phyloP scores from a whole-genome alignment of 2,888 invertebrate species.

The Sinelater perroti region DNA sequence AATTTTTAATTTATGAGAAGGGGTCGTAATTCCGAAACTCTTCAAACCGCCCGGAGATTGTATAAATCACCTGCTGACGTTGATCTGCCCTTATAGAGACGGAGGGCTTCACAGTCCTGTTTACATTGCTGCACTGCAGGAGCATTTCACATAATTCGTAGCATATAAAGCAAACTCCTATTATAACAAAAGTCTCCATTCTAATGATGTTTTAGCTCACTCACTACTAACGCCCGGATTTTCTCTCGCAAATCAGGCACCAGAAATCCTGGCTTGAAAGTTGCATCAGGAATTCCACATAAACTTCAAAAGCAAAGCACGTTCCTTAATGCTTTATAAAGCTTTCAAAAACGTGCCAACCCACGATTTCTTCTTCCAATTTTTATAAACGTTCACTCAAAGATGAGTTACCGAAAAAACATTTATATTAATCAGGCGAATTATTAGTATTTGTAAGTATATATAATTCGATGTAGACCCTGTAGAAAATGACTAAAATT shows the following conservation, averaged over 20 bases:
- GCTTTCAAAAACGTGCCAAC: too few relatives aligned
- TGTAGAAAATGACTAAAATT: background rate
- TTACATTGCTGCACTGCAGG: slow-evolving; percentile 61
- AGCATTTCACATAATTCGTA: slow-evolving; percentile 74
- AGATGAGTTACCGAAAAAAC: too few relatives aligned
- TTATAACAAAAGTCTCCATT: slow-evolving; percentile 74
- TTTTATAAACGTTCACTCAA: too few relatives aligned
- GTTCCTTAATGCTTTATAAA: too few relatives aligned
- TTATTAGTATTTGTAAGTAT: too few relatives aligned
- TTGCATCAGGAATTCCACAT: too few relatives aligned
- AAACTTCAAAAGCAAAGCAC: too few relatives aligned
- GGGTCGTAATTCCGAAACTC: slow-evolving; percentile 35
- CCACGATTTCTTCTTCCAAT: too few relatives aligned
- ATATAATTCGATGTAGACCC: slow-evolving; percentile 9
- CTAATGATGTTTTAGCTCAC: slow-evolving; percentile 36
- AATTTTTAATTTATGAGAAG: too few relatives aligned
- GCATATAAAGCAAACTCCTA: slow-evolving; percentile 73
- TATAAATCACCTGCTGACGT: slow-evolving; percentile 55
- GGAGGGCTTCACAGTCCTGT: slow-evolving; percentile 52
- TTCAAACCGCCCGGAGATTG: slow-evolving; percentile 50
- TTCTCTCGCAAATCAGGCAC: slow-evolving; percentile 37
- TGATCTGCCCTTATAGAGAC: slow-evolving; percentile 44
- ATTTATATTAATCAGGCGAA: too few relatives aligned
- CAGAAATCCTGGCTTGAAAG: slow-evolving; percentile 35
- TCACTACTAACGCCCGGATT: slow-evolving; percentile 29